Evolutionary conservation across 1,140 invertebrate species (phyloP).

Genomic region (Agrypnia vestita): DNA sequence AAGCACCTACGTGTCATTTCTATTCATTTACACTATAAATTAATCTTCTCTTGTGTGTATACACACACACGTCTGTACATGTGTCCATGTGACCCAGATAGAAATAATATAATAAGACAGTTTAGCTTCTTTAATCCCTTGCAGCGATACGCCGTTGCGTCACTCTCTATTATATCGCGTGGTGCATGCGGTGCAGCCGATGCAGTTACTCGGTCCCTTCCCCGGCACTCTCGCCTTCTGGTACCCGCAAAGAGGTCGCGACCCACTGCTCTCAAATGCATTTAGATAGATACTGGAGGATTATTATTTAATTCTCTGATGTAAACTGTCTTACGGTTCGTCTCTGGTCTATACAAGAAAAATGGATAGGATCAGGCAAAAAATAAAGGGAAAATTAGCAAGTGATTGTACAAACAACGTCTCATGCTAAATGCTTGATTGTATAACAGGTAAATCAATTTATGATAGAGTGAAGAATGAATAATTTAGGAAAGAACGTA

Average conservation of each 20-base stretch:
- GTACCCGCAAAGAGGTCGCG: constrained; percentile 14
- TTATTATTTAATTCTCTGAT: not conserved
- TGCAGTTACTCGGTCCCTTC: constrained; percentile 26
- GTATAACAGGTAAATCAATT: too few relatives aligned
- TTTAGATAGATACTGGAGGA: not conserved
- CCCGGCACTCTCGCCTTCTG: constrained; percentile 23
- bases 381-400: too few relatives aligned
- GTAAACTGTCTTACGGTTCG: too few relatives aligned
- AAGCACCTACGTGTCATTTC: not conserved
- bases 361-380: too few relatives aligned
- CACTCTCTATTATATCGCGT: constrained; percentile 32
- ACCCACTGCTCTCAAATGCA: constrained; percentile 20
- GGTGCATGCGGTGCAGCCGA: not conserved
- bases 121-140: constrained; percentile 16
- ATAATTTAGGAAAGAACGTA: too few relatives aligned
- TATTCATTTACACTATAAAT: constrained; percentile 1
- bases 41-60: not conserved
- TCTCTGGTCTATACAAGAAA: too few relatives aligned
- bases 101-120: constrained; percentile 4
- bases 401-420: too few relatives aligned
- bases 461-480: too few relatives aligned
- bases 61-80: not conserved
- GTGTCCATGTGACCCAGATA: constrained; percentile 9
- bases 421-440: too few relatives aligned
- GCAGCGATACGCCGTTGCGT: constrained; percentile 16